phyloP scores from a whole-genome alignment of 1,140 invertebrate genomes.

The Drosophila saltans region DNA sequence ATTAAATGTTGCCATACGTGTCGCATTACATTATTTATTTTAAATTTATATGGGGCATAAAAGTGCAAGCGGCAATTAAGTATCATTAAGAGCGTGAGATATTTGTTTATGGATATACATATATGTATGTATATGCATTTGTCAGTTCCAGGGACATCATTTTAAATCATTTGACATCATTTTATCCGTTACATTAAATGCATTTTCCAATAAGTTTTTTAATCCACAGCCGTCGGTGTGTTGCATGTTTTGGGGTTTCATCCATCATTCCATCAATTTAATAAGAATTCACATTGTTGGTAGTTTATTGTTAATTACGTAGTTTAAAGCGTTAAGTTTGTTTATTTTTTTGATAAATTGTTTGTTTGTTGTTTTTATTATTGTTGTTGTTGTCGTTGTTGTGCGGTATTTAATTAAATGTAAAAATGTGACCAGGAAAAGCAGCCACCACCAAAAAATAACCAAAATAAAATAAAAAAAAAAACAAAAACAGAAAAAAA shows the following conservation, averaged over 20 bases:
- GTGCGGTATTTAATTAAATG: constrained; percentile 64
- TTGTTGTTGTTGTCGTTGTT: constrained; percentile 27
- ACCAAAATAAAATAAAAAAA: constrained; percentile 22
- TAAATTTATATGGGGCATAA: constrained; percentile 18
- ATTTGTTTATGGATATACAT: not conserved
- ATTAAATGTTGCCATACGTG: not conserved
- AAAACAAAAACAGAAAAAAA: constrained; percentile 4
- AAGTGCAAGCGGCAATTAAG: constrained; percentile 53
- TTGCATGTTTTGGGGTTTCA: not conserved
- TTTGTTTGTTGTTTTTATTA: constrained; percentile 2
- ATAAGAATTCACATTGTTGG: not conserved
- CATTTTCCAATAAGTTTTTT: constrained; percentile 3
- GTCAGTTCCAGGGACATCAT: not conserved
- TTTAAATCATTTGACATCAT: constrained; percentile 2
- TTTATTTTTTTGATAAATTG: constrained; percentile 22
- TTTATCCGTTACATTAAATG: not conserved
- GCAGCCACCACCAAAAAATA: constrained; percentile 44
- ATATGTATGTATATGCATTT: not conserved
- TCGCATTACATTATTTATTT: constrained; percentile 13
- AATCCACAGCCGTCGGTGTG: not conserved
- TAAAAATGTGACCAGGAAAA: constrained; percentile 38
- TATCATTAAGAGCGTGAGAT: constrained; percentile 30
- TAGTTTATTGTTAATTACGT: constrained; percentile 32
- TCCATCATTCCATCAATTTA: not conserved
- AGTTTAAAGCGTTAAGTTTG: constrained; percentile 31